These are phyloP conservation scores for Montipora efflorescens DNA, from an alignment of 64 coral and sea anemone species.

Conservation along the genomic window DNA sequence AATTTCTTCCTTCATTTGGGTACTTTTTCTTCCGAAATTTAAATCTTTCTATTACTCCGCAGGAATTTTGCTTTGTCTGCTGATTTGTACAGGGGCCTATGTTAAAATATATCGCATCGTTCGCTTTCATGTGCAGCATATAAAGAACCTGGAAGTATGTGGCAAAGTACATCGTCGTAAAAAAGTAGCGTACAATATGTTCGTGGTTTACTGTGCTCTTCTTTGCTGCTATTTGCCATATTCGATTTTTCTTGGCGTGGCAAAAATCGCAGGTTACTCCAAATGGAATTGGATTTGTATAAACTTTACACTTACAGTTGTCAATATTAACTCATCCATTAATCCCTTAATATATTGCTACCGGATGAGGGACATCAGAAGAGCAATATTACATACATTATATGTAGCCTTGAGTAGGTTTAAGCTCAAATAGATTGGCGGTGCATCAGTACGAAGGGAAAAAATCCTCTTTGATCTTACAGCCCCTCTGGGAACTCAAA, in stretches of 20 bases:
- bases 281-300: conserved; percentile 25
- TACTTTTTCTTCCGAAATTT: conserved; percentile 28
- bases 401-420: neutral
- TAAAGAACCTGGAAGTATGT: conserved; percentile 8
- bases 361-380: conserved; percentile 62
- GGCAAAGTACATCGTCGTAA: neutral
- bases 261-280: conserved; percentile 8
- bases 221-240: conserved; percentile 24
- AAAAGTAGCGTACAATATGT: conserved; percentile 31
- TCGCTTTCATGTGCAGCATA: conserved; percentile 22
- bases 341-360: conserved; percentile 73
- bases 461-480: too few relatives aligned
- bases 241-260: neutral
- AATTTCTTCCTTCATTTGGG: conserved; percentile 16
- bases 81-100: conserved; percentile 55
- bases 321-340: conserved; percentile 64
- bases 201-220: conserved; percentile 28
- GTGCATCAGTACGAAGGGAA: too few relatives aligned
- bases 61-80: conserved; percentile 20
- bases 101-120: conserved; percentile 54
- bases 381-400: conserved; percentile 17
- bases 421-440: neutral
- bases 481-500: too few relatives aligned
- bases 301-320: conserved; percentile 3
- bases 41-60: neutral